Base-by-base conservation (phyloP, 1,140 invertebrate genomes). In the Diabrotica undecimpunctata region DNA sequence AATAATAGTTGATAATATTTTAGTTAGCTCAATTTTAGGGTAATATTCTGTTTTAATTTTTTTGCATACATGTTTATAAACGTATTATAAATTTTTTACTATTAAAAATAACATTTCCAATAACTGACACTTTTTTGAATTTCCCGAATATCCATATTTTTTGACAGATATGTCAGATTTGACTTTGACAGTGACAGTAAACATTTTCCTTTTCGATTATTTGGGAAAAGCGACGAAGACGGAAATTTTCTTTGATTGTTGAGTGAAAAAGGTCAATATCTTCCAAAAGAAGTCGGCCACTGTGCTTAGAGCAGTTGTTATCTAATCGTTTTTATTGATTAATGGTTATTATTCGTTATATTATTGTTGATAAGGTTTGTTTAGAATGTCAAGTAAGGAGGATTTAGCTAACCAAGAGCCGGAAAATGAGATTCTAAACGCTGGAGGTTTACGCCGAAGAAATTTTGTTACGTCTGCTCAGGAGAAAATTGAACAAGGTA, bases 401-500 rank as follows among this genome's bases (percentile, higher is more conserved):
- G 66, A 67, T 62, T 65, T 70, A 54, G 54, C 60, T 60, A 58
- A 64, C 36, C 64, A 61, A 64, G 66, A 68, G 36, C 9, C 56
- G 36, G 60, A 66, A 39, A 39, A 11, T 54, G 52, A 61, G 56
- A 55, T 54, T 53, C 63, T 57, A 37, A 41, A 8, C 41, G 46
- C 52, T 52, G 50, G 51, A 8, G 56, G 51, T 39, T 55, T 72
- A n/a, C 70, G 68, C 46, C 79, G 82, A 65, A 80, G 84, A 72
- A 86, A 85, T 79, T 80, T 87, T 75, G 83, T 87, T 71, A 79
- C 84, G 71, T 83, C 82, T 72, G 86, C 86, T 62, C 85, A 85
- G 79, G 82, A 86, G 71, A 86, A 84, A 59, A 76, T 86, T 62
- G 85, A 85, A 72, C 85, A 84, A 78, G 86, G 86, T 86, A 76